Evolutionary conservation across 2,888 invertebrate genomes (phyloP).

Genomic region (Phortica okadai): DNA sequence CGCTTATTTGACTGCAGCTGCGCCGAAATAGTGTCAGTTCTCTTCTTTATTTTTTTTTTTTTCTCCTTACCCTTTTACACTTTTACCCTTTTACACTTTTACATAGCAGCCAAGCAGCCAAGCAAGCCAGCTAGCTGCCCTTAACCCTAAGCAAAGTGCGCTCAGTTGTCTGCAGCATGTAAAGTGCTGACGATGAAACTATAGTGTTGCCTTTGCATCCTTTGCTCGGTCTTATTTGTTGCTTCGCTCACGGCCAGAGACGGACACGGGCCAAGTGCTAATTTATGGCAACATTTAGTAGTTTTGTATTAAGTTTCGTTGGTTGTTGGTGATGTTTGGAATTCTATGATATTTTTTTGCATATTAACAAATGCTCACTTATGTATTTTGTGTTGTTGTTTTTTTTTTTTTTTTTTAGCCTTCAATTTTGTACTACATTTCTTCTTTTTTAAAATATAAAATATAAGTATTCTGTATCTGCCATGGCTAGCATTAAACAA

Average conservation of each 20-base stretch:
- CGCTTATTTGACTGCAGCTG: constrained; percentile 74
- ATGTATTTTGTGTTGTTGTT: constrained; percentile 26
- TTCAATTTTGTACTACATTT: not conserved
- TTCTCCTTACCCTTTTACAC: not conserved
- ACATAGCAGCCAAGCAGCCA: constrained; percentile 13
- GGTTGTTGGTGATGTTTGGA: not conserved
- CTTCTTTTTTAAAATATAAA: too few species aligned
- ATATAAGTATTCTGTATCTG: not conserved
- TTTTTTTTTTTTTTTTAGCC: not conserved
- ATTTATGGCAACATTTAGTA: constrained; percentile 70
- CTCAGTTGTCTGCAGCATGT: not conserved
- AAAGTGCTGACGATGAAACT: constrained; percentile 20
- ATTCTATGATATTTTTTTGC: constrained; percentile 5
- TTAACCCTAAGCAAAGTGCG: not conserved
- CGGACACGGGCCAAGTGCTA: constrained; percentile 53
- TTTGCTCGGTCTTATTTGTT: not conserved
- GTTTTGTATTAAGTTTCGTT: constrained; percentile 47
- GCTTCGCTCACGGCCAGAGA: not conserved
- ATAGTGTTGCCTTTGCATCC: not conserved
- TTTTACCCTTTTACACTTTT: constrained; percentile 2
- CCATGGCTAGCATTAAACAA: not conserved
- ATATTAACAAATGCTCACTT: constrained; percentile 18
- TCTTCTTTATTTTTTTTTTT: not conserved
- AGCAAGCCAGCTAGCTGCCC: not conserved
- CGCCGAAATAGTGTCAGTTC: constrained; percentile 49